Evolutionary conservation across 92 coral and sea anemone species (phyloP).

Genomic region (Pocillopora meandrina): DNA sequence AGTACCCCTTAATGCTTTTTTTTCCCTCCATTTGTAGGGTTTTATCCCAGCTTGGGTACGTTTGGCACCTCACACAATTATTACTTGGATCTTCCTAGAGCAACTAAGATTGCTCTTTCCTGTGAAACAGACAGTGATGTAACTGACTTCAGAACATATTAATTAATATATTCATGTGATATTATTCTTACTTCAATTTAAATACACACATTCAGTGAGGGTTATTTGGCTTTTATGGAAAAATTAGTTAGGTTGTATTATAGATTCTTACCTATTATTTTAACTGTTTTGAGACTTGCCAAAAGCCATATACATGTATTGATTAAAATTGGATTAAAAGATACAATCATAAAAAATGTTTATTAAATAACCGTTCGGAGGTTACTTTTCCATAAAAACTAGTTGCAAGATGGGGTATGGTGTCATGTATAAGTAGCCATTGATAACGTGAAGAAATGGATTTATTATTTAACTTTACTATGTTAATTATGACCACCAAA

Average conservation of each 20-base stretch:
- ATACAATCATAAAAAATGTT: background rate
- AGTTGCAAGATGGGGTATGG: too few relatives aligned
- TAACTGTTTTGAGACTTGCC: background rate
- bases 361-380: background rate
- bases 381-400: too few relatives aligned
- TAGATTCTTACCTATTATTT: background rate
- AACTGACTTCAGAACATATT: background rate
- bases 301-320: background rate
- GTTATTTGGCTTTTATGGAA: background rate
- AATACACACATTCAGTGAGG: background rate
- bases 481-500: too few relatives aligned
- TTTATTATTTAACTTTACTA: too few relatives aligned
- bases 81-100: conserved; percentile 97
- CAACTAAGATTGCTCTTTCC: conserved; percentile 89
- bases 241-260: background rate
- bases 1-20: background rate
- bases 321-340: background rate
- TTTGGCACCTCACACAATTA: conserved; percentile 93
- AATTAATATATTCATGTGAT: background rate
- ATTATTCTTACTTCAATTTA: background rate
- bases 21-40: conserved; percentile 58
- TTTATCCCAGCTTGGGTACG: conserved; percentile 99
- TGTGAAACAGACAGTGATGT: conserved; percentile 25
- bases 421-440: too few relatives aligned
- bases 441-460: too few relatives aligned